Conservation (phyloP, 2,888 invertebrate genomes). For the Drosophila lacicola region DNA sequence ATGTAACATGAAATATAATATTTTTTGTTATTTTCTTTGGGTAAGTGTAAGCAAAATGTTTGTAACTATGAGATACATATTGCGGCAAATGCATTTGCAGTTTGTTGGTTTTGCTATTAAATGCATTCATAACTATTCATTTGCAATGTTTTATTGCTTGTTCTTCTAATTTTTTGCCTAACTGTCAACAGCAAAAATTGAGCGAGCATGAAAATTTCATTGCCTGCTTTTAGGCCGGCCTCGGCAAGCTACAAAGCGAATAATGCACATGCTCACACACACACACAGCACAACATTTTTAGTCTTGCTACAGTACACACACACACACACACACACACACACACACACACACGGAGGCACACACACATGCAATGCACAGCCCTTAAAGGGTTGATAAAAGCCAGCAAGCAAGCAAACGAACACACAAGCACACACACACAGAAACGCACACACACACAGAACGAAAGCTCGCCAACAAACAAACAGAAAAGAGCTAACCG, state of each 20-base stretch:
- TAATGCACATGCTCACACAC: slow-evolving; percentile 47
- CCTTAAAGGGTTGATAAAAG: slow-evolving; percentile 62
- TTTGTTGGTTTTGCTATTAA: slow-evolving; percentile 20
- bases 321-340: slow-evolving; percentile 9
- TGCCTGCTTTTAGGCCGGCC: slow-evolving; percentile 58
- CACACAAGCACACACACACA: slow-evolving; percentile 16
- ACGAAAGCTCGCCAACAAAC: slow-evolving; percentile 25
- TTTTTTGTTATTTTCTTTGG: too few species aligned
- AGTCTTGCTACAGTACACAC: slow-evolving; percentile 29
- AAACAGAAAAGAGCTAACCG: slow-evolving; percentile 44
- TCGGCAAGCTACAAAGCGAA: slow-evolving; percentile 36
- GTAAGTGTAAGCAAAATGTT: not conserved
- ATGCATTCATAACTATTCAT: slow-evolving; percentile 54
- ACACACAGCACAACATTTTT: slow-evolving; percentile 42
- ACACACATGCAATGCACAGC: slow-evolving; percentile 6
- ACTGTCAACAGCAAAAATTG: slow-evolving; percentile 58
- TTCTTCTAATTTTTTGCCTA: slow-evolving; percentile 13
- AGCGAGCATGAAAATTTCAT: slow-evolving; percentile 65
- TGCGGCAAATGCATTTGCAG: not conserved
- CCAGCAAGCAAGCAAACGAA: slow-evolving; percentile 22
- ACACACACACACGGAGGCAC: not conserved
- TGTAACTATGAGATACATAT: not conserved
- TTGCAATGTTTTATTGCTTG: slow-evolving; percentile 42
- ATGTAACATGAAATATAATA: too few species aligned
- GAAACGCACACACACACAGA: not conserved